These are phyloP conservation scores for Etheostoma perlongum DNA, from an alignment of 2,797 vertebrate genomes.

Conservation along the genomic window DNA sequence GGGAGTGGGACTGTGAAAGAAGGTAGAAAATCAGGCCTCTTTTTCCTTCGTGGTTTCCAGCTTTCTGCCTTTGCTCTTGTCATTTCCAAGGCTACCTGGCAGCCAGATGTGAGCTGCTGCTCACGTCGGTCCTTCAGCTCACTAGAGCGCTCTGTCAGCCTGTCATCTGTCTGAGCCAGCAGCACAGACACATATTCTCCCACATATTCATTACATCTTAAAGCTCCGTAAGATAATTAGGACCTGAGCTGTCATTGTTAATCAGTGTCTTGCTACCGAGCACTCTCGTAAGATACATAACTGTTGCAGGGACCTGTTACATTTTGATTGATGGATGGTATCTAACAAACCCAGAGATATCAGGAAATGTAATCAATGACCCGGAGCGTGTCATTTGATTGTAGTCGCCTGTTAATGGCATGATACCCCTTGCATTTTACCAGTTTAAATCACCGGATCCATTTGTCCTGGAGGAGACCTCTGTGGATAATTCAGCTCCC, in stretches of 20 bases:
- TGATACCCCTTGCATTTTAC: too few relatives aligned
- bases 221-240: background rate
- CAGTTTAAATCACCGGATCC: too few relatives aligned
- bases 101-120: conserved; percentile 64
- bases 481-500: too few relatives aligned
- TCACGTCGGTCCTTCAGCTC: conserved; percentile 49
- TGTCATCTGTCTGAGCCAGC: conserved; percentile 37
- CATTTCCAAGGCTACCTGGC: conserved; percentile 71
- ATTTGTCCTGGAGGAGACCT: too few relatives aligned
- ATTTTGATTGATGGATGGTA: too few relatives aligned
- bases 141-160: conserved; percentile 25
- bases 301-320: too few relatives aligned
- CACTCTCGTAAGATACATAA: background rate
- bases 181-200: conserved; percentile 21
- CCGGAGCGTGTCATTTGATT: too few relatives aligned
- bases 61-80: conserved; percentile 29
- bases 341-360: too few relatives aligned
- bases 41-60: conserved; percentile 64
- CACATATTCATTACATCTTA: conserved; percentile 22
- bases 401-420: too few relatives aligned
- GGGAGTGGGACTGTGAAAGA: conserved; percentile 26
- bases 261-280: background rate
- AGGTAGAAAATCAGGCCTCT: conserved; percentile 49
- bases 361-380: too few relatives aligned
- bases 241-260: background rate